Evolutionary conservation across 2,113 vertebrate genomes (phyloP), one percentile per base, ranked within the genome.

Genomic region (Hemichromis elongatus): DNA sequence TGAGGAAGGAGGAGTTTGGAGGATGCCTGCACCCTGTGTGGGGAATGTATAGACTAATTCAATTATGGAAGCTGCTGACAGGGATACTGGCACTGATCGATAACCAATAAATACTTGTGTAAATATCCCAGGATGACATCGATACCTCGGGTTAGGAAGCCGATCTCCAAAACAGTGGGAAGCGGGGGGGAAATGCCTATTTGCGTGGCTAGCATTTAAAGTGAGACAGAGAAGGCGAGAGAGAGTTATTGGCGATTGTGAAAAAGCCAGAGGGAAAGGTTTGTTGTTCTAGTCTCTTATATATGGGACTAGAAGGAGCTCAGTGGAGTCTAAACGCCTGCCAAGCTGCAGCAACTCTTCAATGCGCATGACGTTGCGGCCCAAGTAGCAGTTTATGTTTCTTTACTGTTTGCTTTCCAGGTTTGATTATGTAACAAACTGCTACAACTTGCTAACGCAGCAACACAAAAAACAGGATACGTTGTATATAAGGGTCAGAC

Each of bases 161-260:
- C 3, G 9, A 81, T 79, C 83, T 66, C 33, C 18, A 57, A 19
- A 56, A 42, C 56, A 35, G 80, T 52, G 47, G 35, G 21, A 50
- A 70, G 84, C 19, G 14, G 53, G 73, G 73, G 81, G 80, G 59
- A 85, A 88, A 82, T 55, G 85, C n/a, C 56, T 63, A 82, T 70
- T 75, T 87, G 85, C 84, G 90, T 90, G 84, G 80, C 73, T 81
- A 81, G 90, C 78, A 90, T 92, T 91, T 90, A 90, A 86, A 88
- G 66, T 70, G 80, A 85, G 80, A 90, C 70, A 26, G 47, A 79
- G 56, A 81, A 84, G 66, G 68, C 35, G 18, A 61, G 45, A 63
- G 80, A 86, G 86, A 87, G 61, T 85, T 85, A 89, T 85, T 81
- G 88, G 79, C 55, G 56, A 91, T 68, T 81, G 88, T 61, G 75